phyloP scores from a whole-genome alignment of 2,113 vertebrate species.

The Microcebus jonahi region DNA sequence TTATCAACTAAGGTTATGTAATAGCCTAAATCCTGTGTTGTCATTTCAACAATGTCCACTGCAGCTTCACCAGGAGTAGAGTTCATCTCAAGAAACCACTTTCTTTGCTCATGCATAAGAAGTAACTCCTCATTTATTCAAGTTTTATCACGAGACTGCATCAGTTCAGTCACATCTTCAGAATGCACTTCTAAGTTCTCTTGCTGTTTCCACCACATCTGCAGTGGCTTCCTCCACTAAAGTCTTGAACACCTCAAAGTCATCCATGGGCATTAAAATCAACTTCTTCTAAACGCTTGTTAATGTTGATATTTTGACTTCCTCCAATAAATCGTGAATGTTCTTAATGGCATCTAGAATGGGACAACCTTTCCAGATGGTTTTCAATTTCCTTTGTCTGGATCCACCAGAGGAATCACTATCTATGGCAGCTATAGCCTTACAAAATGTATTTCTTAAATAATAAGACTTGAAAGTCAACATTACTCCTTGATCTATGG shows the following conservation, averaged over 20 bases:
- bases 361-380: neutral
- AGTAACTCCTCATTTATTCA: neutral
- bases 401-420: neutral
- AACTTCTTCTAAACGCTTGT: neutral
- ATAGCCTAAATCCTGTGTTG: neutral
- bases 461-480: neutral
- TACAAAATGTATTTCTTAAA: neutral
- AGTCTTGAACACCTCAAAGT: too few species aligned
- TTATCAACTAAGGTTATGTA: neutral
- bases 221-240: neutral
- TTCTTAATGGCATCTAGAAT: neutral
- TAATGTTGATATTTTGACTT: neutral
- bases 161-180: neutral
- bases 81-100: neutral
- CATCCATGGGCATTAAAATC: neutral
- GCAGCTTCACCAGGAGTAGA: neutral
- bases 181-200: neutral
- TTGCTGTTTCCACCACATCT: neutral
- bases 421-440: neutral
- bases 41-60: neutral
- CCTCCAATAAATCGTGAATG: neutral
- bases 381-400: neutral
- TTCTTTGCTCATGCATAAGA: neutral
- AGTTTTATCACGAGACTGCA: neutral
- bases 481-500: neutral